Percentiles rank a stretch among this genome's conserved stretches.
These are phyloP conservation scores for Oryctolagus cuniculus DNA, from an alignment of 2,113 vertebrate genomes.

Conservation along the genomic window mOryCun1.1 NC_091432.1:175380501-175381000, in stretches of 20 bases:
- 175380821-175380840: conserved; percentile 35
- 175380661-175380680: background rate
- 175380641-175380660: background rate
- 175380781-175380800: conserved; percentile 31
- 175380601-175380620: background rate
- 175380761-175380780: background rate
- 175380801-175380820: background rate
- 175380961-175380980: background rate
- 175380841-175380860: background rate
- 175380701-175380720: background rate
- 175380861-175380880: conserved; percentile 18
- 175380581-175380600: background rate
- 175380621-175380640: background rate
- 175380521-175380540: conserved; percentile 35
- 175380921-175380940: background rate
- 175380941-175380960: background rate
- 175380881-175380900: background rate
- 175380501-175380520: conserved; percentile 11
- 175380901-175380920: background rate
- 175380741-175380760: background rate
- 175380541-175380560: background rate
- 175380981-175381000: background rate
- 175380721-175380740: background rate
- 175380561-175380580: conserved; percentile 30
- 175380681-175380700: background rate